These are phyloP conservation scores for Antheraea mylitta DNA, from an alignment of 1,140 invertebrate species.

Conservation along the genomic window DNA sequence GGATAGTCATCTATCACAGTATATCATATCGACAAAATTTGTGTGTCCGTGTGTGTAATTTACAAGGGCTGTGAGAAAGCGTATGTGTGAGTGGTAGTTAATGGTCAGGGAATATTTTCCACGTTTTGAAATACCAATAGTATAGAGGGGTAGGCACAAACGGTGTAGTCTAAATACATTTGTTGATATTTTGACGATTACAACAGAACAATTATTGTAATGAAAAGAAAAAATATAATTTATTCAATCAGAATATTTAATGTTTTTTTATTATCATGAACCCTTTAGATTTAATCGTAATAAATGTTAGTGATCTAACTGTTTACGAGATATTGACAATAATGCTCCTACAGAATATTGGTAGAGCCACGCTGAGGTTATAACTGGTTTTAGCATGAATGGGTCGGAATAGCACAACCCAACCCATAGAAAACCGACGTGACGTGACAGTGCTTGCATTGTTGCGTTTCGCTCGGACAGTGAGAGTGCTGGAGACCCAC, in stretches of 20 bases:
- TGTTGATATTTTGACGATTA: slow-evolving; percentile 72
- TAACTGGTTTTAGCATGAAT: too few relatives aligned
- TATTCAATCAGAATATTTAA: slow-evolving; percentile 43
- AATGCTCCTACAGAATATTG: too few relatives aligned
- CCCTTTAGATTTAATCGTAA: background rate
- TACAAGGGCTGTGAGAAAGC: slow-evolving; percentile 47
- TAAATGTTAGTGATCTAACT: too few relatives aligned
- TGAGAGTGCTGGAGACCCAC: too few relatives aligned
- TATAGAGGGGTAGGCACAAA: slow-evolving; percentile 61
- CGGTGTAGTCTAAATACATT: slow-evolving; percentile 55
- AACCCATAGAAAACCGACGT: too few relatives aligned
- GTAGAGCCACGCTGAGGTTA: too few relatives aligned
- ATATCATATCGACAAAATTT: slow-evolving; percentile 9
- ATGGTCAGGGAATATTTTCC: slow-evolving; percentile 5
- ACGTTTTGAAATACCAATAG: slow-evolving; percentile 26
- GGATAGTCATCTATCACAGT: background rate
- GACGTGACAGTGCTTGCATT: too few relatives aligned
- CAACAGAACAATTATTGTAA: slow-evolving; percentile 64
- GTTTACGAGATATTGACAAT: too few relatives aligned
- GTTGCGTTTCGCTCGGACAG: too few relatives aligned
- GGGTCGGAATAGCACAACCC: too few relatives aligned
- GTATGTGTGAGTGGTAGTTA: background rate
- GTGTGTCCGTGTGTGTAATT: slow-evolving; percentile 35
- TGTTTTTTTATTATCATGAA: background rate
- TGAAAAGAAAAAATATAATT: slow-evolving; percentile 72